Evolutionary conservation across 2,888 invertebrate genomes (phyloP).

Genomic region (Muschampia plurimacula): DNA sequence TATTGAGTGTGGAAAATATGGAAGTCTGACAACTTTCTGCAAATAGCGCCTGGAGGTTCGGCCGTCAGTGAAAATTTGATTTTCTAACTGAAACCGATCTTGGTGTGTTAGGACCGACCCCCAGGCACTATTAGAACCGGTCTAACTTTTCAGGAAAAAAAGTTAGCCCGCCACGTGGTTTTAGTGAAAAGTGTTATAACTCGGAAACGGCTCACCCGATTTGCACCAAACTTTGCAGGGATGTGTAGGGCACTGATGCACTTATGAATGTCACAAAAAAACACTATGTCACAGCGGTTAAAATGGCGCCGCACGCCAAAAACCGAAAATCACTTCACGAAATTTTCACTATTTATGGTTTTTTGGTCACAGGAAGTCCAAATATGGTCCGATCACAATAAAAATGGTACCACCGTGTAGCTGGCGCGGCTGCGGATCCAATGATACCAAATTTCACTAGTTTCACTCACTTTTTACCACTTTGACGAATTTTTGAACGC

Average conservation of each 20-base stretch:
- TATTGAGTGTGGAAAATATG: no score
- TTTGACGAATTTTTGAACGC: background rate
- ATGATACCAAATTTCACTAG: background rate
- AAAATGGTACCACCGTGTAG: background rate
- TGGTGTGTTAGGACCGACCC: no score
- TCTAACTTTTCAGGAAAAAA: background rate
- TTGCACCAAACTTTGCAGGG: background rate
- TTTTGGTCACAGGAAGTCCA: background rate
- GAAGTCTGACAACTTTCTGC: no score
- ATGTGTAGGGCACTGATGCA: background rate
- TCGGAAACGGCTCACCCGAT: background rate
- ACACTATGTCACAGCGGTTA: background rate
- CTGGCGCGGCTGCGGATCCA: background rate
- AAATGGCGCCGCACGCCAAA: background rate
- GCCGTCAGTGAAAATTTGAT: no score
- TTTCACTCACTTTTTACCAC: background rate
- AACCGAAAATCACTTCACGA: background rate
- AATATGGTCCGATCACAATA: background rate
- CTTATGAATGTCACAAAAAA: background rate
- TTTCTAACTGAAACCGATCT: no score
- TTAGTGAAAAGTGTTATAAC: background rate
- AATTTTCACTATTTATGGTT: background rate
- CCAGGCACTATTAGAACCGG: background rate
- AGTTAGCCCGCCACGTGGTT: background rate
- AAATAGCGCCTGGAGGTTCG: no score